Evolutionary conservation across 1,140 invertebrate species (phyloP), one percentile per base, ranked within the genome.

Genomic region (Lordiphosa clarofinis): DNA sequence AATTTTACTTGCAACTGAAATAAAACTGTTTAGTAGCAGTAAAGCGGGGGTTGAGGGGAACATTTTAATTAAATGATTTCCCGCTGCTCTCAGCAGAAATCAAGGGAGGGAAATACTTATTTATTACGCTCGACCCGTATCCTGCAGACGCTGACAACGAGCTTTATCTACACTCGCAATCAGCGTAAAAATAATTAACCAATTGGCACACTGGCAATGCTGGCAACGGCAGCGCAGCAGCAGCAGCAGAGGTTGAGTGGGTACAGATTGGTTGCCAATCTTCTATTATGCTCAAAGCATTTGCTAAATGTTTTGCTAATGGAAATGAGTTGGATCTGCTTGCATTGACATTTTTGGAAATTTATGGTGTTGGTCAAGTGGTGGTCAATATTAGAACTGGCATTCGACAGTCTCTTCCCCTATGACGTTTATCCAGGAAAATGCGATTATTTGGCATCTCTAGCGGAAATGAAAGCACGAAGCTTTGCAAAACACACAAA

Each of bases 31-130:
- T 69, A 69, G 65, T 37, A 38, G 65, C 37, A 48, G 35, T 38
- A 15, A 47, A 21, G 33, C 13, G 2, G 33, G 52, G 11, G 31
- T 12, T 39, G 5, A 9, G 19, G 24, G 35, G 11, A 15, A 28
- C 42, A 68, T 54, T 70, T 69, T 70, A 70, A 70, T 70, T 70
- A 70, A 69, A 70, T 69, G 57, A 62, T 69, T 69, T 62, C 56
- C 49, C 58, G 63, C 64, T 67, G 46, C 62, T 67, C 64, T 68
- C 63, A 68, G 66, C 66, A 69, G 65, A 69, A 70, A 69, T 70
- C 66, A 70, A 69, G 61, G 65, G 36, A 50, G 43, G 50, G 44
- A 50, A 55, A 57, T 62, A 56, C 56, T 69, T 69, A 69, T 70
- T 69, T 69, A 70, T 69, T 69, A 65, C 66, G 43, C 69, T 36